Base-by-base conservation (phyloP, 1,140 invertebrate species). In the Solen grandis region DNA sequence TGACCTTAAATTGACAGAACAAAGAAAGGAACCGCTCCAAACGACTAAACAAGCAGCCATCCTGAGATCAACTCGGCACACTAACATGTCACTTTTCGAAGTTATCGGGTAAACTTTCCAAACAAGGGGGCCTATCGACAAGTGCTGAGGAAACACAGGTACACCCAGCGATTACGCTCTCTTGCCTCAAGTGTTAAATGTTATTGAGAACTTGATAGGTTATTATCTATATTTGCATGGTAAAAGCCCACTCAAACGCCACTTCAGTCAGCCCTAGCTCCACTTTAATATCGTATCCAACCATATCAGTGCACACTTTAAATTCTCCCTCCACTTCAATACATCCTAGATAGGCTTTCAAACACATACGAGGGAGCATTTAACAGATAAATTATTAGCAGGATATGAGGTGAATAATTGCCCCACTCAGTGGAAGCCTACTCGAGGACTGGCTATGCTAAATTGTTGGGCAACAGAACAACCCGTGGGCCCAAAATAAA, bases 251-350 rank as follows among this genome's bases (percentile, higher is more conserved):
- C 74, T 76, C 66, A 55, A 38, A 62, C 54, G 41, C 35, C 50
- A 65, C 74, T 76, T 76, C 29, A 76, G 57, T 35, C 19, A 3
- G 60, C 60, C 62, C 74, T 63, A 62, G 68, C 59, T 76, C 41
- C 33, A 66, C 74, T 66, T 65, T 63, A 65, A 76, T 76, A 76
- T 76, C 59, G 27, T 76, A 76, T 76, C 74, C 60, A 38, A 55
- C 65, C 62, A 66, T 76, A 76, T 76, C 74, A 76, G 74, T 14
- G 29, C n/a, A 50, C 74, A 76, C 74, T 76, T 63, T 35, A 76
- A 76, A 76, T 76, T 76, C 74, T 76, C 60, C 62, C 8, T 41
- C 74, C 66, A 76, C 74, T 76, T 76, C 36, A 76, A 66, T 66
- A 63, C 50, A 65, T 76, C 74, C 74, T 76, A 76, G 74, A 76